phyloP scores from a whole-genome alignment of 1,140 invertebrate genomes.

The Magallana ariakensis region DNA sequence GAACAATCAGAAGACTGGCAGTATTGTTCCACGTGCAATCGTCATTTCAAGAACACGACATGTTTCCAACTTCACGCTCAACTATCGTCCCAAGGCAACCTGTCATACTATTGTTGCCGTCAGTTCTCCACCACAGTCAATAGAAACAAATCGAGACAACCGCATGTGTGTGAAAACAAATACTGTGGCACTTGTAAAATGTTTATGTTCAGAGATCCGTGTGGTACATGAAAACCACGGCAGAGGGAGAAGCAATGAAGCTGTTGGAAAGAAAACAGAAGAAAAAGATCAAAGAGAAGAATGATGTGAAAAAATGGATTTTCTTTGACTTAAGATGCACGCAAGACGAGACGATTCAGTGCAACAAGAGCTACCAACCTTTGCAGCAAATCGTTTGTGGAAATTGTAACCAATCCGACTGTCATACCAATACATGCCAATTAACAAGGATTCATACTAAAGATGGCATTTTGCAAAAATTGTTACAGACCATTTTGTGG shows the following conservation, averaged over 20 bases:
- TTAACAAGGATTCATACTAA: conserved; percentile 34
- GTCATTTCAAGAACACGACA: conserved; percentile 41
- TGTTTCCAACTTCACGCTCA: conserved; percentile 52
- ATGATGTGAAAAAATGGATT: conserved; percentile 41
- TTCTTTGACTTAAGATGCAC: conserved; percentile 59
- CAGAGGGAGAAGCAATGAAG: neutral
- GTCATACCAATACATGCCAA: conserved; percentile 37
- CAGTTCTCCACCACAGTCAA: conserved; percentile 49
- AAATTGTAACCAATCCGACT: neutral
- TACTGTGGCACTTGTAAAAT: conserved; percentile 58
- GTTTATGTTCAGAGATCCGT: conserved; percentile 43
- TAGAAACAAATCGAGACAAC: conserved; percentile 31
- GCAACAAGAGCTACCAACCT: neutral
- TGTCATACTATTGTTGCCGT: conserved; percentile 46
- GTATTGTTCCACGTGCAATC: conserved; percentile 51
- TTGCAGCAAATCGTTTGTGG: neutral
- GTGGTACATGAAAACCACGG: conserved; percentile 56
- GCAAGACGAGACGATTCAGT: conserved; percentile 44
- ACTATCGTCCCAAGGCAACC: neutral
- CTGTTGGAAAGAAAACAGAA: conserved; percentile 39
- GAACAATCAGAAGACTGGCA: neutral
- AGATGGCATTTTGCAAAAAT: conserved; percentile 45
- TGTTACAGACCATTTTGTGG: conserved; percentile 51
- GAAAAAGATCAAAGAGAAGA: neutral
- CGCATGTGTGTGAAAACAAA: conserved; percentile 51